Percentiles rank a stretch among this genome's conserved stretches.
Conservation (phyloP, 1,140 invertebrate genomes). For the Megalopta genalis region DNA sequence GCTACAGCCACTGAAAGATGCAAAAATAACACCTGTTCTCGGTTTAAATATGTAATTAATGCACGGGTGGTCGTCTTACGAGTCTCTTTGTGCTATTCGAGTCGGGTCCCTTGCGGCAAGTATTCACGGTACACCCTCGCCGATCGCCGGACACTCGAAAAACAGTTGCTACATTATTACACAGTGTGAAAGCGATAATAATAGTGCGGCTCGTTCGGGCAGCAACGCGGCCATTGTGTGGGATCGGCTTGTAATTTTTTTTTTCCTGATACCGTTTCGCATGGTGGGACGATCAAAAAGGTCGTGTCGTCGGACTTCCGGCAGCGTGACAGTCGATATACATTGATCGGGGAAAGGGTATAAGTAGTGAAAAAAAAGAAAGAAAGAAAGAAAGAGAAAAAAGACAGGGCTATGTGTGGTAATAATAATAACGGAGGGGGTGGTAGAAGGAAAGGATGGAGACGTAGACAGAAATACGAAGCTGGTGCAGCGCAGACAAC, state of each 20-base stretch:
- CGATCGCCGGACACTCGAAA: too few relatives aligned
- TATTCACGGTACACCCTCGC: too few relatives aligned
- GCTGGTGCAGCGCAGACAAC: conserved; percentile 69
- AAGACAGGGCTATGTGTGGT: conserved; percentile 45
- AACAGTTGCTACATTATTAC: neutral
- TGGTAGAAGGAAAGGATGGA: conserved; percentile 39
- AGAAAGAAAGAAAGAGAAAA: conserved; percentile 16
- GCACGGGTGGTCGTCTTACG: too few relatives aligned
- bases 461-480: conserved; percentile 64
- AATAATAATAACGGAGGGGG: conserved; percentile 63
- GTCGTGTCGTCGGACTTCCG: conserved; percentile 53
- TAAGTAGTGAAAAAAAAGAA: conserved; percentile 9
- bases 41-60: too few relatives aligned
- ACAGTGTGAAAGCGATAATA: conserved; percentile 4
- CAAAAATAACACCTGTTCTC: too few relatives aligned
- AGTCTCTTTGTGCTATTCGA: too few relatives aligned
- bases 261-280: conserved; percentile 49
- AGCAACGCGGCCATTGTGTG: neutral
- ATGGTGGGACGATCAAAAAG: conserved; percentile 46
- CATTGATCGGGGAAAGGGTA: conserved; percentile 35
- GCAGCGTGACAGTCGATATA: conserved; percentile 44
- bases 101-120: too few relatives aligned
- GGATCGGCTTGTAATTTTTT: conserved; percentile 49
- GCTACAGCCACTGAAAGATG: too few relatives aligned
- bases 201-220: conserved; percentile 6